A percentile compares a stretch with the other conserved stretches of the same genome.
phyloP scores from a whole-genome alignment of 1,140 invertebrate genomes.

The Helicoverpa armigera region DNA sequence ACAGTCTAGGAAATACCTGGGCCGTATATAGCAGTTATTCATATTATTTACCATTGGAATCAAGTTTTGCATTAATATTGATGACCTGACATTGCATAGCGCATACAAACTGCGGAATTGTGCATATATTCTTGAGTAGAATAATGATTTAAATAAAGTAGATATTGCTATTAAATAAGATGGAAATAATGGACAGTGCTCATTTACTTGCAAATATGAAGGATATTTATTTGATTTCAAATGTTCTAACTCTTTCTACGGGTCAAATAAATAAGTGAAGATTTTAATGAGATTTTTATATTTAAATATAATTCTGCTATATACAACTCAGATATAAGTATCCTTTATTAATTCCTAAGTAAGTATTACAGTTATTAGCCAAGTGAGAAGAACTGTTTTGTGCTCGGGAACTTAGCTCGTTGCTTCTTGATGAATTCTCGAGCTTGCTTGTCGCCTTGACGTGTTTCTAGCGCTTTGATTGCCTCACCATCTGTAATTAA shows the following conservation, averaged over 20 bases:
- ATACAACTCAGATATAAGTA: conserved; percentile 21
- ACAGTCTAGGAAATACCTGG: conserved; percentile 30
- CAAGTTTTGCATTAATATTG: conserved; percentile 21
- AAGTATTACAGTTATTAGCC: conserved; percentile 62
- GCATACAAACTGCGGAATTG: conserved; percentile 10
- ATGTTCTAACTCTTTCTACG: too few species aligned
- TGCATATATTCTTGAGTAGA: background rate
- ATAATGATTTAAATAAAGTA: background rate
- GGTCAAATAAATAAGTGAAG: too few species aligned
- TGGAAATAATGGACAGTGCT: background rate
- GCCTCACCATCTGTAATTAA: conserved; percentile 90
- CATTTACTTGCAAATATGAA: background rate
- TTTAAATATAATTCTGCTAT: background rate
- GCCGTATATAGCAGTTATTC: background rate
- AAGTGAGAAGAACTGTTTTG: conserved; percentile 80
- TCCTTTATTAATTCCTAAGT: conserved; percentile 15
- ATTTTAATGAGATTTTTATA: too few species aligned
- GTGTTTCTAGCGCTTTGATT: conserved; percentile 92
- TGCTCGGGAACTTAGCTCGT: conserved; percentile 88
- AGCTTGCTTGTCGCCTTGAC: conserved; percentile 96
- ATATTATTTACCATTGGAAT: background rate
- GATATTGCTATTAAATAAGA: background rate
- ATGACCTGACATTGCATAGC: background rate
- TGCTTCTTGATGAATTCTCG: conserved; percentile 96
- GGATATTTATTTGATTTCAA: too few species aligned